Evolutionary conservation across 2,888 invertebrate species (phyloP).

Genomic region (Athalia cordata): DNA sequence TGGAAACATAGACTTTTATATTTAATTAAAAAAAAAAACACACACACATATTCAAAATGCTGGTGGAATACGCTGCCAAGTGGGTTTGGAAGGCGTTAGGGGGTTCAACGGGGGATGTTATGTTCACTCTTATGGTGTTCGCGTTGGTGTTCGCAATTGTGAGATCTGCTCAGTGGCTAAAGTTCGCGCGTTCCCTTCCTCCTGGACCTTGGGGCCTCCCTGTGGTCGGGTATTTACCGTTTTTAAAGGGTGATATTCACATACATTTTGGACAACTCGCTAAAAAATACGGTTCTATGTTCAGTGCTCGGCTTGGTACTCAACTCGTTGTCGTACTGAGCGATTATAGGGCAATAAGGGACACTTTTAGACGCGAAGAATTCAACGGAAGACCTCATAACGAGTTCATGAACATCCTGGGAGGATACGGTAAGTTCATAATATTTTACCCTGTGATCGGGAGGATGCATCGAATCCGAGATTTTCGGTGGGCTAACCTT

Average conservation of each 20-base stretch:
- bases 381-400: constrained; percentile 92
- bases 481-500: neutral
- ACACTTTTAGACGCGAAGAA: constrained; percentile 89
- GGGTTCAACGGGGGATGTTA: constrained; percentile 56
- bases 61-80: constrained; percentile 62
- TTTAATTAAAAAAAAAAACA: neutral
- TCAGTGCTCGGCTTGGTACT: constrained; percentile 87
- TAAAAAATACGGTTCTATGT: constrained; percentile 86
- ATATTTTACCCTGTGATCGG: neutral
- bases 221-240: constrained; percentile 88
- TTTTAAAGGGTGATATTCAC: constrained; percentile 84
- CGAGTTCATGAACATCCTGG: constrained; percentile 89
- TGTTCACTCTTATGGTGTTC: constrained; percentile 73
- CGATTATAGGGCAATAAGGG: constrained; percentile 90
- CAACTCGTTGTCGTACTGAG: constrained; percentile 90
- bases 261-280: constrained; percentile 86
- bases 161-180: constrained; percentile 69
- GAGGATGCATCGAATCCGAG: neutral
- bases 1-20: too few species aligned
- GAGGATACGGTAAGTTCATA: constrained; percentile 88
- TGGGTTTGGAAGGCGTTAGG: constrained; percentile 61
- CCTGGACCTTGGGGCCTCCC: constrained; percentile 94
- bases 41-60: constrained; percentile 54
- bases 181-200: constrained; percentile 77
- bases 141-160: constrained; percentile 73